Percentiles rank a stretch among this genome's conserved stretches.
Evolutionary conservation across 1,140 invertebrate species (phyloP).

Genomic region (Trichonephila clavipes): DNA sequence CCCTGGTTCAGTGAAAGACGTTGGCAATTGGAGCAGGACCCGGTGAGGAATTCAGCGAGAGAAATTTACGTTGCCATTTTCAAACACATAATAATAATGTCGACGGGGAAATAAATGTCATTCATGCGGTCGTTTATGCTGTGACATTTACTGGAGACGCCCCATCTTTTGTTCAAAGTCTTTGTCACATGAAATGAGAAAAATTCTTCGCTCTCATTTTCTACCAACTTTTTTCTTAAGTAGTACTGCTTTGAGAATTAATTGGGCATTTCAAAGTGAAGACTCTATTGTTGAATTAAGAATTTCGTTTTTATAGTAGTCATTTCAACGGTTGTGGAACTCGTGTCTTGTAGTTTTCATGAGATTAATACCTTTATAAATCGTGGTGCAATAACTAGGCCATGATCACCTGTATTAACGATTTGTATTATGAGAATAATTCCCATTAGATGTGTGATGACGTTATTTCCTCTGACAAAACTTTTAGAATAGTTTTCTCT

Average conservation of each 20-base stretch:
- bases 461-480: too few species aligned
- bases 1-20: background rate
- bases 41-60: background rate
- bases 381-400: too few species aligned
- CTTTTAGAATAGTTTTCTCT: too few species aligned
- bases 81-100: constrained; percentile 17
- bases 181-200: background rate
- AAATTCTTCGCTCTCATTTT: constrained; percentile 41
- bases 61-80: constrained; percentile 41
- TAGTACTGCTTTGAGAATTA: background rate
- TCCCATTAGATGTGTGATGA: too few species aligned
- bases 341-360: too few species aligned
- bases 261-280: constrained; percentile 25
- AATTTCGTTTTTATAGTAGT: constrained; percentile 1
- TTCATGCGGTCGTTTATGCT: background rate
- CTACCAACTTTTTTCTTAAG: background rate
- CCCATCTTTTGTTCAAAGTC: constrained; percentile 4
- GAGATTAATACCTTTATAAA: too few species aligned
- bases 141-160: background rate
- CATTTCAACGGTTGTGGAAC: too few species aligned
- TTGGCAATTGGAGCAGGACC: constrained; percentile 5
- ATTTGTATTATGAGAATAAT: too few species aligned
- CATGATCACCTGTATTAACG: too few species aligned
- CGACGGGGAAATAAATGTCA: constrained; percentile 2
- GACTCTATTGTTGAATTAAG: constrained; percentile 3